A percentile compares a stretch with the other conserved stretches of the same genome.
Conservation (phyloP, 1,140 invertebrate genomes). For the Cydia strobilella region DNA sequence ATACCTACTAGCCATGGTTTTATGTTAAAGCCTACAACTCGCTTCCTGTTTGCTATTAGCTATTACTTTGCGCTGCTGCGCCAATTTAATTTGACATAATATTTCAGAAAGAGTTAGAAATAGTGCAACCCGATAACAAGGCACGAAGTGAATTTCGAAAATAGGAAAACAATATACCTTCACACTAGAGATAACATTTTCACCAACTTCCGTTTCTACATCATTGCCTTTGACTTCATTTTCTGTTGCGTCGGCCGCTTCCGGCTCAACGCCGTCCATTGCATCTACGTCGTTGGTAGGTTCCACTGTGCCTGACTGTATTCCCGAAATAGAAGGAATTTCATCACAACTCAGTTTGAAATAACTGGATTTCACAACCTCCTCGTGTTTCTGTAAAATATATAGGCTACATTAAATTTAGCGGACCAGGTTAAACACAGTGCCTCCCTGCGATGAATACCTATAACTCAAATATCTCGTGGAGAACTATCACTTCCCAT, state of each 20-base stretch:
- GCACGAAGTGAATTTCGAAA: too few relatives aligned
- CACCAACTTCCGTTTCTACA: conserved; percentile 29
- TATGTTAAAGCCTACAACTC: too few relatives aligned
- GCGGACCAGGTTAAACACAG: too few relatives aligned
- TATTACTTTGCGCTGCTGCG: too few relatives aligned
- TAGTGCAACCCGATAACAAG: too few relatives aligned
- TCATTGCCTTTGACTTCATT: not conserved
- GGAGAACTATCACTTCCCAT: too few relatives aligned
- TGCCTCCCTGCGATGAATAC: too few relatives aligned
- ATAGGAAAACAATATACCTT: conserved; percentile 34
- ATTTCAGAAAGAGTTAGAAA: too few relatives aligned
- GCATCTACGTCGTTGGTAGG: conserved; percentile 23
- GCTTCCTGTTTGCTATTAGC: too few relatives aligned
- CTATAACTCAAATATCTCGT: not conserved
- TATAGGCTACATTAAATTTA: too few relatives aligned
- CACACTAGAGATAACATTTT: conserved; percentile 33
- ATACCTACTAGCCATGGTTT: too few relatives aligned
- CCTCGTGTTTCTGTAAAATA: conserved; percentile 50
- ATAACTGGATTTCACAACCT: conserved; percentile 52
- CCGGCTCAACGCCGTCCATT: conserved; percentile 25
- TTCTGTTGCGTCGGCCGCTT: not conserved
- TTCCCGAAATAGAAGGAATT: conserved; percentile 12
- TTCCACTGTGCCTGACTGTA: conserved; percentile 18
- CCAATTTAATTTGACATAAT: too few relatives aligned
- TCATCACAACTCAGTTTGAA: conserved; percentile 40